Percentiles rank a stretch among this genome's conserved stretches.
Conservation (phyloP, 2,113 vertebrate species). For the Hippoglossus stenolepis region DNA sequence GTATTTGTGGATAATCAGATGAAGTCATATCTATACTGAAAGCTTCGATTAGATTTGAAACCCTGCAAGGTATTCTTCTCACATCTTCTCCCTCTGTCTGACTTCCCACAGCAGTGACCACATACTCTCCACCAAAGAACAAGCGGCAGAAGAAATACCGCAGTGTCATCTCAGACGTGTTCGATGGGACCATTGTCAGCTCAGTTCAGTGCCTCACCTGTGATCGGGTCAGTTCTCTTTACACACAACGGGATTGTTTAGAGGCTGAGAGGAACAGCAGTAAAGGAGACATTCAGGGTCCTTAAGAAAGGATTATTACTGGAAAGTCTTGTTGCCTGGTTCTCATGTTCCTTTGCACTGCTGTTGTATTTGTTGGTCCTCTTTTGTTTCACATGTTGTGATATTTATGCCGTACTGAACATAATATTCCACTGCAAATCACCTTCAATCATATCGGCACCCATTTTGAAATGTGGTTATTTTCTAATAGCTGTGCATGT, state of each 20-base stretch:
- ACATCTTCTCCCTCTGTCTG: slow-evolving; percentile 21
- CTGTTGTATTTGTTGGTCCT: no score
- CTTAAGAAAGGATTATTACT: no score
- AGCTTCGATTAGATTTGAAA: no score
- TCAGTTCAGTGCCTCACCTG: slow-evolving; percentile 98
- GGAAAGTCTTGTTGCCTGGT: no score
- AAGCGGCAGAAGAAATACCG: slow-evolving; percentile 93
- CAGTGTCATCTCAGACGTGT: slow-evolving; percentile 97
- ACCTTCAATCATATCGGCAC: neutral
- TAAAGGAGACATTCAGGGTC: no score
- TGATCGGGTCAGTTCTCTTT: slow-evolving; percentile 87
- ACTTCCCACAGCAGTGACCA: slow-evolving; percentile 72
- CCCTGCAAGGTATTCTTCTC: neutral
- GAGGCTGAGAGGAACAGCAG: neutral
- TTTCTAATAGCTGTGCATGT: neutral
- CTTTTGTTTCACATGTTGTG: no score
- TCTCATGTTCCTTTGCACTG: no score
- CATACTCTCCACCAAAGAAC: slow-evolving; percentile 87
- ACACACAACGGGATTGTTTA: neutral
- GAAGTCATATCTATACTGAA: neutral
- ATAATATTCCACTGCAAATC: no score
- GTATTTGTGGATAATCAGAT: slow-evolving; percentile 69
- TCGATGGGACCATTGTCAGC: slow-evolving; percentile 97
- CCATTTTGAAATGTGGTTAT: neutral
- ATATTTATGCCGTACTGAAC: no score